A percentile compares a stretch with the other conserved stretches of the same genome.
phyloP scores from a whole-genome alignment of 2,888 invertebrate species.

The Pseudolycoriella hygida region DNA sequence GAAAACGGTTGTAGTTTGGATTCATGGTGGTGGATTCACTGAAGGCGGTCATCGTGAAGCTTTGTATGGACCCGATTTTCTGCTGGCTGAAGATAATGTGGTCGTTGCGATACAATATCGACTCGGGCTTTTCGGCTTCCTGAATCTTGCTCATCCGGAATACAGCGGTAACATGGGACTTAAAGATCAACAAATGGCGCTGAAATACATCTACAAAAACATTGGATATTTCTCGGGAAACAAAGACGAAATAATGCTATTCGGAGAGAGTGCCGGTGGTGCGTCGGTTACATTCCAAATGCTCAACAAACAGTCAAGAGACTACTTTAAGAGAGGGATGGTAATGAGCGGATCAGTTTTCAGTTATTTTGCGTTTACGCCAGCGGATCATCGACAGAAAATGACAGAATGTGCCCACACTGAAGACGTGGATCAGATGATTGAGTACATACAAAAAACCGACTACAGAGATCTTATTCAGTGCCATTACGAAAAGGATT shows the following conservation, averaged over 20 bases:
- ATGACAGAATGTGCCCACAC: background rate
- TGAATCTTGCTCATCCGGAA: background rate
- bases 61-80: background rate
- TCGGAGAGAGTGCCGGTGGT: conserved; percentile 7
- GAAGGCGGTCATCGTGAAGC: background rate
- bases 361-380: background rate
- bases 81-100: background rate
- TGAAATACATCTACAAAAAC: conserved; percentile 1
- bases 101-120: background rate
- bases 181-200: conserved; percentile 2
- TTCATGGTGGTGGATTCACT: background rate
- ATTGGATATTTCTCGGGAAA: conserved; percentile 1
- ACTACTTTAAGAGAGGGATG: background rate
- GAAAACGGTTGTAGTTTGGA: background rate
- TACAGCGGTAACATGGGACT: conserved; percentile 3
- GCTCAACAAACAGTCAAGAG: conserved; percentile 1
- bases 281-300: conserved; percentile 1
- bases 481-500: background rate
- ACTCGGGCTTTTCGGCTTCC: background rate
- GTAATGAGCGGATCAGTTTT: background rate
- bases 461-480: background rate
- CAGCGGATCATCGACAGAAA: background rate
- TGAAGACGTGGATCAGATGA: background rate
- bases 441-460: background rate
- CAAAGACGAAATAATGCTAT: conserved; percentile 11